Base-by-base conservation (phyloP, 2,888 invertebrate genomes). In the Carabus problematicus region DNA sequence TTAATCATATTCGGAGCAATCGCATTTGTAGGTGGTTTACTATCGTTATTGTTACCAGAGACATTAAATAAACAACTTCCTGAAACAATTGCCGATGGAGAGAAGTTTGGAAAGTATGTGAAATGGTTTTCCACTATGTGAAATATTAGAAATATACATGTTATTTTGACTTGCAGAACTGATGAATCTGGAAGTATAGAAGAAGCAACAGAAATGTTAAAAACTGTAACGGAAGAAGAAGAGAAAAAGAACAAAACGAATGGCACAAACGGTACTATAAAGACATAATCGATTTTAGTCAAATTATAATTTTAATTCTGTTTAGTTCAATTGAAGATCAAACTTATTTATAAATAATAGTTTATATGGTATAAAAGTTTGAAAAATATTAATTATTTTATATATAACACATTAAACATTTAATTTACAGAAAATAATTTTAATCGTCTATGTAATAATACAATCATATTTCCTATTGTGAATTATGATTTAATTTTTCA, bases 11-110 rank as follows among this genome's bases (percentile, higher is more conserved):
- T 87, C 75, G 89, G 89, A 59, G 78, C 81, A 9, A 79, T 86
- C 58, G 82, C 88, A 0, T 79, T 89, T n/a, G 72, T 82, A 29
- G 86, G 87, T 8, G 89, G 88, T 14, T 64, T 84, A 1, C 77
- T 87, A 67, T 85, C 87, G 0, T 78, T 89, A 41, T 77, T 87
- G 39, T 80, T 90, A 55, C 90, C 90, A 0, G 90, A 90, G 81
- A 90, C 90, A 0, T 79, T 88, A 59, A 87, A 88, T 73, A 85
- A 84, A 75, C 85, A 86, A 71, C 79, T 90, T 64, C 90, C 90
- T 2, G 89, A 89, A 77, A 86, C 89, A 0, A 86, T 89, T 71
- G 85, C 85, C 75, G 89, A 89, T 74, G 87, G 88, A 4, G 88
- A 88, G 78, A 76, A 80, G 16, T 88, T 88, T 77, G 87, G 87